Base-by-base conservation (phyloP, 2,113 vertebrate species). In the Trichomycterus rosablanca region DNA sequence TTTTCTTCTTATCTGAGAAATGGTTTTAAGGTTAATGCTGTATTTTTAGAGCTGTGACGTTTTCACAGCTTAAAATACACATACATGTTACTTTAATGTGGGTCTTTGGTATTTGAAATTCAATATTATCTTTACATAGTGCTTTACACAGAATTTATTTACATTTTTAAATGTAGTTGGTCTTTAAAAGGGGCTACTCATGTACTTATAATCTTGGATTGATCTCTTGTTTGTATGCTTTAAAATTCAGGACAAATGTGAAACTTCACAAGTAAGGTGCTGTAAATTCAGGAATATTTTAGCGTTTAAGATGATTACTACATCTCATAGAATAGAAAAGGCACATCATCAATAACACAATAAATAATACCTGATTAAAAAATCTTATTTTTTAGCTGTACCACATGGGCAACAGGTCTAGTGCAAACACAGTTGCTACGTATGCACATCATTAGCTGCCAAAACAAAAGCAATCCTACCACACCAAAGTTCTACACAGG, bases 361-460 rank as follows among this genome's bases (percentile, higher is more conserved):
- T 2, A 45, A 45, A 51, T 16, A 30, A 26, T 12, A 35, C 23
- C 26, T 6, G n/a, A 65, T 30, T 22, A 51, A 50, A 39, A 56
- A 43, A 4, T 11, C 18, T 11, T 12, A 3, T 19, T 18, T 1
- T 14, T 16, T 8, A 23, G 37, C 4, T 24, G n/a, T 1, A 24
- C 5, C 37, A n/a, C n/a, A 2, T 40, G 30, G 37, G 51, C 24
- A 39, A 55, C 43, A 49, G 62, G 51, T 54, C n/a, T 46, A 52
- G 37, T 35, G 16, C 44, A 22, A 44, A 60, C 51, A 61, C 9
- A 28, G 22, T 62, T 57, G 28, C 16, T 52, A 53, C 16, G 24
- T 14, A 37, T 39, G 46, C 58, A 30, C 67, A 52, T 70, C 40
- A 44, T 54, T 37, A 66, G 32, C 54, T 67, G 72, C 60, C 59